A percentile compares a stretch with the other conserved stretches of the same genome.
Conservation (phyloP, 1,140 invertebrate genomes). For the Diachasma alloeum region DNA sequence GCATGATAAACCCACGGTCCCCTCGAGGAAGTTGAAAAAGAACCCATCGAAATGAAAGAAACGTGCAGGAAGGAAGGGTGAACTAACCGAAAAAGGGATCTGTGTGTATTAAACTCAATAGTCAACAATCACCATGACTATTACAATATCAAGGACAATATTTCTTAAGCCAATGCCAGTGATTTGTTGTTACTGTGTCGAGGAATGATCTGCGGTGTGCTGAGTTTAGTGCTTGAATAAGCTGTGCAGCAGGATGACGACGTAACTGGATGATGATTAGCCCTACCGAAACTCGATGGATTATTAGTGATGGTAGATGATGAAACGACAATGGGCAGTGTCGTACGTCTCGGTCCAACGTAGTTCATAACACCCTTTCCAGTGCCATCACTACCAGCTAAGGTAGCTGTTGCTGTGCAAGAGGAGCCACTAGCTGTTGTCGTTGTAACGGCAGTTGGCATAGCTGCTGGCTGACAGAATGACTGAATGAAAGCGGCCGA, state of each 20-base stretch:
- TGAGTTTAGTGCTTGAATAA: conserved; percentile 27
- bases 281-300: conserved; percentile 21
- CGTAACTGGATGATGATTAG: conserved; percentile 2
- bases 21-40: neutral
- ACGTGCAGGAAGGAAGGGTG: neutral
- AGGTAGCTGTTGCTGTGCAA: conserved; percentile 12
- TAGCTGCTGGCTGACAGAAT: conserved; percentile 41
- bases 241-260: conserved; percentile 22
- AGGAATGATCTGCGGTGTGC: conserved; percentile 21
- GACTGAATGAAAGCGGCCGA: conserved; percentile 47
- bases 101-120: neutral
- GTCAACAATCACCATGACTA: too few relatives aligned
- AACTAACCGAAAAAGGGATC: conserved; percentile 3
- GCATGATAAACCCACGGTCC: too few relatives aligned
- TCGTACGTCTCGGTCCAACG: conserved; percentile 42
- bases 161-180: conserved; percentile 17
- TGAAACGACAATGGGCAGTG: conserved; percentile 48
- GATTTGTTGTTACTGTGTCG: conserved; percentile 28
- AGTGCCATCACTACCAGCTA: conserved; percentile 9
- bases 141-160: neutral
- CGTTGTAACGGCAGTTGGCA: neutral
- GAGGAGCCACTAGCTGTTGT: neutral
- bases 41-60: neutral
- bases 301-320: conserved; percentile 32
- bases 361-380: neutral